phyloP scores from a whole-genome alignment of 2,888 invertebrate species.

The Ptilodon capucinus region DNA sequence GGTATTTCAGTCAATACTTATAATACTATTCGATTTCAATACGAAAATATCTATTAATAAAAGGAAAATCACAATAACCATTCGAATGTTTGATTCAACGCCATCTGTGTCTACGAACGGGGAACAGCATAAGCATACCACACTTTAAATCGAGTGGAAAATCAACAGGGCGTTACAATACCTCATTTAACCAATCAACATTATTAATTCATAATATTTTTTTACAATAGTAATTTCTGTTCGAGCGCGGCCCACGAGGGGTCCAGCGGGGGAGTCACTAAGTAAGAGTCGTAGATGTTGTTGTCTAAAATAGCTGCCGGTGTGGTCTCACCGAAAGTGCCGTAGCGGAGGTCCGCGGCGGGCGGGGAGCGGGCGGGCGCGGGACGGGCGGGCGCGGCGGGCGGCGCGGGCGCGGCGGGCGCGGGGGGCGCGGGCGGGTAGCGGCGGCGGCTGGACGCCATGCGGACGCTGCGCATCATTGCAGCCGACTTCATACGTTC shows the following conservation, averaged over 20 bases:
- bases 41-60: conserved; percentile 19
- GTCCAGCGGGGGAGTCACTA: conserved; percentile 41
- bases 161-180: conserved; percentile 2
- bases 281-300: conserved; percentile 16
- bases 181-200: background rate
- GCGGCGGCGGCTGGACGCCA: conserved; percentile 56
- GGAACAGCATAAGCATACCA: too few species aligned
- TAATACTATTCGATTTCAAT: conserved; percentile 24
- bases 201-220: background rate
- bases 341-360: conserved; percentile 22
- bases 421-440: conserved; percentile 8
- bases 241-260: conserved; percentile 68
- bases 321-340: conserved; percentile 37
- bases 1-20: conserved; percentile 29
- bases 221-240: conserved; percentile 53
- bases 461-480: conserved; percentile 66
- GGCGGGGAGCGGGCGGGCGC: conserved; percentile 15
- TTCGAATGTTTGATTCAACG: conserved; percentile 16
- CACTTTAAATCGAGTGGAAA: conserved; percentile 13
- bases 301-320: conserved; percentile 31
- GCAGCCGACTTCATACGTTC: conserved; percentile 62
- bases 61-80: conserved; percentile 7
- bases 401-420: conserved; percentile 63
- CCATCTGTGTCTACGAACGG: too few species aligned
- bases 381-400: conserved; percentile 56